Evolutionary conservation across 2,888 invertebrate species (phyloP).

Genomic region (Brenthis ino): DNA sequence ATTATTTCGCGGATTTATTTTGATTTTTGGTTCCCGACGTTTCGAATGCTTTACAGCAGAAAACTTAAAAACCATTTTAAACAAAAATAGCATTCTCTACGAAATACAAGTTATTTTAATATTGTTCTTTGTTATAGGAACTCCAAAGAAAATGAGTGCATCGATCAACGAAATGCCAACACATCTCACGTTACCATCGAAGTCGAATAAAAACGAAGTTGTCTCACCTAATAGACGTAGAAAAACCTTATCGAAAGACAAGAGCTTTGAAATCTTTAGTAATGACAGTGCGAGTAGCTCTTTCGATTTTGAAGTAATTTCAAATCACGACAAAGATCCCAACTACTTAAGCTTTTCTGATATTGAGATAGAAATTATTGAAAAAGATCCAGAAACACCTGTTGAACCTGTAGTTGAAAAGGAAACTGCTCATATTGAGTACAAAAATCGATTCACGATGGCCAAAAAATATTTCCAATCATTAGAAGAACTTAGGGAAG

Average conservation of each 20-base stretch:
- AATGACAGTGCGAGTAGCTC: conserved; percentile 49
- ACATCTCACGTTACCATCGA: conserved; percentile 7
- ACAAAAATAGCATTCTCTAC: not conserved
- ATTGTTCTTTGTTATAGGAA: conserved; percentile 39
- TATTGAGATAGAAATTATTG: conserved; percentile 73
- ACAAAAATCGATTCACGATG: conserved; percentile 73
- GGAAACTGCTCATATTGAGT: conserved; percentile 58
- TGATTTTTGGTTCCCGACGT: too few species aligned
- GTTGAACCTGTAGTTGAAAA: conserved; percentile 50
- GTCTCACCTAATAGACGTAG: conserved; percentile 6
- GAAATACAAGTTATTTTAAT: not conserved
- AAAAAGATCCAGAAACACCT: conserved; percentile 55
- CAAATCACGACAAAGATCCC: conserved; percentile 55
- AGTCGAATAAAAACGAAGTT: conserved; percentile 5
- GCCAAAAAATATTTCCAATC: conserved; percentile 79
- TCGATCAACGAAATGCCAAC: conserved; percentile 17
- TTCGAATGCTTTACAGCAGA: too few species aligned
- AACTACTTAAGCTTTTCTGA: conserved; percentile 69
- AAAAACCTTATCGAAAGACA: conserved; percentile 38
- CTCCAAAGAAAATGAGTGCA: conserved; percentile 30
- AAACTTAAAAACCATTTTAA: not conserved
- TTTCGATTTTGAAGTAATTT: conserved; percentile 48
- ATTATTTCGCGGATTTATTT: too few species aligned
- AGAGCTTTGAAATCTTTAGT: conserved; percentile 45
- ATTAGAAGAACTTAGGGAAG: conserved; percentile 67